Evolutionary conservation across 1,140 invertebrate genomes (phyloP).

Genomic region (Heliothis subflexa): DNA sequence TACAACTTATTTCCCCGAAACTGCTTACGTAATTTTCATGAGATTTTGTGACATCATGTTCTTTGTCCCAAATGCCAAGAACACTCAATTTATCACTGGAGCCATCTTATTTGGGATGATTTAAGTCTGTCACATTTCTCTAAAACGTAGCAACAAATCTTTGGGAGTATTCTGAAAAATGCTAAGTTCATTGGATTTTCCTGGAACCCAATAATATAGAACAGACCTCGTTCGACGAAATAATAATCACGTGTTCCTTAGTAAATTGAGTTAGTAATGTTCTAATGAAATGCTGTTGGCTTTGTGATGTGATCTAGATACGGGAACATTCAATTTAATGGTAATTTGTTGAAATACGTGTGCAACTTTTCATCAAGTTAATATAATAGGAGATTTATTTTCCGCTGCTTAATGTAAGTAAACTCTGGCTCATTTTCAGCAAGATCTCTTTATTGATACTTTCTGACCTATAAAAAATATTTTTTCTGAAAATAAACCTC

Average conservation of each 20-base stretch:
- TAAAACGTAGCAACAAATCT: conserved; percentile 22
- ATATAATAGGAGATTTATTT: too few relatives aligned
- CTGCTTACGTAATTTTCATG: conserved; percentile 38
- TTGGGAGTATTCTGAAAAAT: conserved; percentile 2
- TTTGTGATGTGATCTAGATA: neutral
- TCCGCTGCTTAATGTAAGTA: too few relatives aligned
- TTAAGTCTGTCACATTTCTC: conserved; percentile 33
- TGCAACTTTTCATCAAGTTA: too few relatives aligned
- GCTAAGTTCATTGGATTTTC: conserved; percentile 24
- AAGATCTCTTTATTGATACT: too few relatives aligned
- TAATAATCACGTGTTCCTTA: conserved; percentile 10
- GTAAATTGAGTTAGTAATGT: conserved; percentile 37
- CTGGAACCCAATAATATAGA: conserved; percentile 25
- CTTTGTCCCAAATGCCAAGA: conserved; percentile 42
- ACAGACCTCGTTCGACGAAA: conserved; percentile 28
- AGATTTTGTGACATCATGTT: conserved; percentile 35
- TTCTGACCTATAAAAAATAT: too few relatives aligned
- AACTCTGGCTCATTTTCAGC: too few relatives aligned
- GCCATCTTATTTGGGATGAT: conserved; percentile 45
- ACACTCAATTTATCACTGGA: conserved; percentile 35
- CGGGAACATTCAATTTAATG: too few relatives aligned
- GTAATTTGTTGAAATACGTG: too few relatives aligned
- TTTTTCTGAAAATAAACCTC: too few relatives aligned
- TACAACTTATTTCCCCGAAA: conserved; percentile 36
- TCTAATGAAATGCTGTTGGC: conserved; percentile 9